Evolutionary conservation across 2,113 vertebrate species (phyloP).

Genomic region (Silurus meridionalis): DNA sequence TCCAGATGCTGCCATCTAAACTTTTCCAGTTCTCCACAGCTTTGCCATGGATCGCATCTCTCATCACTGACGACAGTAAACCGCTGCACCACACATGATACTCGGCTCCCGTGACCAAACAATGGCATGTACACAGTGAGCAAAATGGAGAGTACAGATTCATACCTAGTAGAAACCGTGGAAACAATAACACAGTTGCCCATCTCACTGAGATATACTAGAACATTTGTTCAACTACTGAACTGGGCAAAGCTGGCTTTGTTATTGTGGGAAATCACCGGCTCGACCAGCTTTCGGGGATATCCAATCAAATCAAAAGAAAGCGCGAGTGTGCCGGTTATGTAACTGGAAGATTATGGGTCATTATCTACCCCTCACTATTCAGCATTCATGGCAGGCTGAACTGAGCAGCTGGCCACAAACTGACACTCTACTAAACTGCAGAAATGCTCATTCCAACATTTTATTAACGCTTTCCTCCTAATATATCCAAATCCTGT

Average conservation of each 20-base stretch:
- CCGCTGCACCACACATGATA: neutral
- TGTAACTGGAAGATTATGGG: conserved; percentile 50
- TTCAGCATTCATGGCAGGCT: conserved; percentile 30
- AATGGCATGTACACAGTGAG: neutral
- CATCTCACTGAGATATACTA: neutral
- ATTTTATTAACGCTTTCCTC: neutral
- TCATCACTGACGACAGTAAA: neutral
- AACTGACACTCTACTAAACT: neutral
- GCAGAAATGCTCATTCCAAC: neutral
- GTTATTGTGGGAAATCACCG: conserved; percentile 32
- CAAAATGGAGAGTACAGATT: neutral
- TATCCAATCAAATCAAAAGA: conserved; percentile 52
- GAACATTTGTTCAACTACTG: neutral
- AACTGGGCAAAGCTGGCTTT: conserved; percentile 27
- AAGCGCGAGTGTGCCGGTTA: conserved; percentile 52
- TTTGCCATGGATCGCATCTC: neutral
- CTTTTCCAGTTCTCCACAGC: neutral
- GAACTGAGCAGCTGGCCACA: conserved; percentile 47
- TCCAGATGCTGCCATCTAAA: neutral
- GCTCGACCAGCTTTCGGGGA: conserved; percentile 1
- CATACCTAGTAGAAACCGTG: conserved; percentile 4
- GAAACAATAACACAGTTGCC: conserved; percentile 13
- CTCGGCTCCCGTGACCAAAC: neutral
- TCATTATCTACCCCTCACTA: conserved; percentile 46
- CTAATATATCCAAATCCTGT: neutral